These are phyloP conservation scores for Darevskia mixta DNA, from an alignment of 2,797 vertebrate species.

Conservation along the genomic window DNA sequence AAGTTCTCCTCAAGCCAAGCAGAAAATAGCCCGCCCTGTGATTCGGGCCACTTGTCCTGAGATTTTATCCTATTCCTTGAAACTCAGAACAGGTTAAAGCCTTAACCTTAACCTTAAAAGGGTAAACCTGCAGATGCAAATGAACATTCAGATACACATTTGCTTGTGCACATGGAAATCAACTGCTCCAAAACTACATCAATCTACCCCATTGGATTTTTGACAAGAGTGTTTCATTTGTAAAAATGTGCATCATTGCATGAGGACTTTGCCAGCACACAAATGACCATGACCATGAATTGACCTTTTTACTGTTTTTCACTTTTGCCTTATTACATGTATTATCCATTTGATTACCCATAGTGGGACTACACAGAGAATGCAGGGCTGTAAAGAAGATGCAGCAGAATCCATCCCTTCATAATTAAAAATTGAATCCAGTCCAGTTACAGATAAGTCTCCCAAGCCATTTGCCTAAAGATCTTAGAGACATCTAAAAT, in stretches of 20 bases:
- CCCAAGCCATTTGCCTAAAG: neutral
- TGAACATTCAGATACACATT: neutral
- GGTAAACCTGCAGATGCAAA: no score
- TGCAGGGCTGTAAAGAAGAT: neutral
- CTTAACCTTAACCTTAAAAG: no score
- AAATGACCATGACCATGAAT: neutral
- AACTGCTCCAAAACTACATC: neutral
- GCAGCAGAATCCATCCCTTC: slow-evolving; percentile 22
- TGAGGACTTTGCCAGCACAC: neutral
- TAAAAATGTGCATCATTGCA: neutral
- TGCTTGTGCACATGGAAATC: neutral
- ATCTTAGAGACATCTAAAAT: neutral
- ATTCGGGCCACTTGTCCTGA: neutral
- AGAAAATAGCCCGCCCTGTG: neutral
- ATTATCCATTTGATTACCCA: neutral
- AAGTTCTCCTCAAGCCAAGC: neutral
- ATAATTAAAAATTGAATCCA: slow-evolving; percentile 7
- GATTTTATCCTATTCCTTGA: neutral
- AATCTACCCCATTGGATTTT: slow-evolving; percentile 3
- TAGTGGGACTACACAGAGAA: neutral
- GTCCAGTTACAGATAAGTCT: neutral
- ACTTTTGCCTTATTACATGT: slow-evolving; percentile 2
- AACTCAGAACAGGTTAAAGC: neutral
- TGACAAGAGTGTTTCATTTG: neutral
- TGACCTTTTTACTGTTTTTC: neutral